A percentile compares a stretch with the other conserved stretches of the same genome.
phyloP scores from a whole-genome alignment of 2,113 vertebrate species.

The Marmota monax region DNA sequence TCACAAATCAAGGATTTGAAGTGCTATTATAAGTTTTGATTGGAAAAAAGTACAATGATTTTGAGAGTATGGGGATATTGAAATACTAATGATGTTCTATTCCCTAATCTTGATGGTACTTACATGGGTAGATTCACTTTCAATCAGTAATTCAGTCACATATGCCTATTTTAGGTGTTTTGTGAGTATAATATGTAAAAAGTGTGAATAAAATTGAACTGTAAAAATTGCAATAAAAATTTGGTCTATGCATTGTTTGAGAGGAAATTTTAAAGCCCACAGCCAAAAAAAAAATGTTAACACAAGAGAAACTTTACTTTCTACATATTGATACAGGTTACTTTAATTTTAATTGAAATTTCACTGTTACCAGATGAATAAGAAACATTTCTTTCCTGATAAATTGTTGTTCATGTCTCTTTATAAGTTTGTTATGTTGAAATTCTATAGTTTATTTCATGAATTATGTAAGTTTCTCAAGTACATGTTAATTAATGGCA shows the following conservation, averaged over 20 bases:
- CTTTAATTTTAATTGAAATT: slow-evolving; percentile 20
- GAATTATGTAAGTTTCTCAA: slow-evolving; percentile 1
- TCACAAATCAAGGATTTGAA: not conserved
- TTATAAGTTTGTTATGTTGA: not conserved
- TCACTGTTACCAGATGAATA: not conserved
- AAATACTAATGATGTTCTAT: not conserved
- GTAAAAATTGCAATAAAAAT: slow-evolving; percentile 11
- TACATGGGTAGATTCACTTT: not conserved
- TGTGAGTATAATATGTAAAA: not conserved
- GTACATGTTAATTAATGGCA: not conserved
- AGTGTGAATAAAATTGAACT: not conserved
- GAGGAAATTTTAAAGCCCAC: not conserved
- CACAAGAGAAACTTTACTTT: slow-evolving; percentile 2
- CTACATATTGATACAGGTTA: not conserved
- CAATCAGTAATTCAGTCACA: not conserved
- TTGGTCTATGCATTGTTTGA: not conserved
- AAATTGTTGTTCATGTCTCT: slow-evolving; percentile 1
- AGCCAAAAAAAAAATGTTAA: not conserved
- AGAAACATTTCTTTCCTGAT: slow-evolving; percentile 32
- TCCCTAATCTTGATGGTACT: not conserved
- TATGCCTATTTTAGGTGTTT: not conserved
- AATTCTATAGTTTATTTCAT: slow-evolving; percentile 3
- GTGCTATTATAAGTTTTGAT: not conserved
- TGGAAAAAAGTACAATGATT: not conserved
- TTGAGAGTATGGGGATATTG: not conserved